A percentile compares a stretch with the other conserved stretches of the same genome.
Conservation (phyloP, 1,140 invertebrate genomes). For the Streblospio benedicti region DNA sequence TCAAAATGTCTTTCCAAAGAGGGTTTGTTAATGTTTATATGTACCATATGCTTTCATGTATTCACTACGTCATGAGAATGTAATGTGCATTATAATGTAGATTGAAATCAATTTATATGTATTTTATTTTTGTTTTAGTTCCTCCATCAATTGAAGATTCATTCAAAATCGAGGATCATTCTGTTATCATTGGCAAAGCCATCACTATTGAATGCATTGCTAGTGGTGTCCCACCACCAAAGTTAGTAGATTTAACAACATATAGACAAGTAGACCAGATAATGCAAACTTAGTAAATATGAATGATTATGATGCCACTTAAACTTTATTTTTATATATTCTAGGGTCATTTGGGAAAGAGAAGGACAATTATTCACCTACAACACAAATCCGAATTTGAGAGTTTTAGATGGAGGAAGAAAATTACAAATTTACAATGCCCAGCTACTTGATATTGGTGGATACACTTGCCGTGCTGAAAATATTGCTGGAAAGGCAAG, state of each 20-base stretch:
- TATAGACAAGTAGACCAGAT: too few species aligned
- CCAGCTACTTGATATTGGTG: conserved; percentile 47
- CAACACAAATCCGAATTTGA: conserved; percentile 31
- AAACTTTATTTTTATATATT: too few species aligned
- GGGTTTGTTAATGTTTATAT: too few species aligned
- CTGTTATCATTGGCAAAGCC: conserved; percentile 30
- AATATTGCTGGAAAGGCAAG: conserved; percentile 47
- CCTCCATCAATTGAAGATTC: conserved; percentile 34
- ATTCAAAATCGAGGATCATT: conserved; percentile 22
- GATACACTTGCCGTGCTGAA: conserved; percentile 44
- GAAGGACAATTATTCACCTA: conserved; percentile 25
- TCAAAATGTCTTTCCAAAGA: too few species aligned
- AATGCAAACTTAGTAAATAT: too few species aligned
- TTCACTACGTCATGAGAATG: too few species aligned
- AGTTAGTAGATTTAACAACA: too few species aligned
- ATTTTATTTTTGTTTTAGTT: conserved; percentile 25
- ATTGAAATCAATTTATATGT: too few species aligned
- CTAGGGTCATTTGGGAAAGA: conserved; percentile 31
- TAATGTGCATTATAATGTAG: too few species aligned
- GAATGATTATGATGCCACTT: too few species aligned
- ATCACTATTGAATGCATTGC: conserved; percentile 35
- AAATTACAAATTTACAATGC: conserved; percentile 39
- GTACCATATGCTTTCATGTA: too few species aligned
- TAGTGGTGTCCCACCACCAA: conserved; percentile 34
- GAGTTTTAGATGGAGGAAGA: conserved; percentile 35